Conservation (phyloP, 1,140 invertebrate genomes). For the Trichomalopsis sarcophagae region DNA sequence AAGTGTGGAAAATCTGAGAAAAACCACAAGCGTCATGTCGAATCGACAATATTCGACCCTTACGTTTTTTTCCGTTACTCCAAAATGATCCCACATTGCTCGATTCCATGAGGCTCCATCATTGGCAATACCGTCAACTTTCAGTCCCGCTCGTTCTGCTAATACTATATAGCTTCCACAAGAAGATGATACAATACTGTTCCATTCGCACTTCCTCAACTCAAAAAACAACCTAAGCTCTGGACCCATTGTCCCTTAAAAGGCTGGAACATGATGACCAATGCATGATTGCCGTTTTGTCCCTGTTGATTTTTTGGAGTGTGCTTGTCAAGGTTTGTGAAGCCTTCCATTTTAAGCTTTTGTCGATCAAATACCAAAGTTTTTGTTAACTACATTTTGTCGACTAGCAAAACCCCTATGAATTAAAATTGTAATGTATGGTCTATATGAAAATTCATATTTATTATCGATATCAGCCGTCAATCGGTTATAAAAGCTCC, state of each 20-base stretch:
- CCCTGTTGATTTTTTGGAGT: conserved; percentile 56
- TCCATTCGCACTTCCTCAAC: conserved; percentile 54
- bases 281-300: conserved; percentile 57
- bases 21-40: conserved; percentile 50
- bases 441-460: too few relatives aligned
- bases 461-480: too few relatives aligned
- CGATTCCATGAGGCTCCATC: conserved; percentile 56
- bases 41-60: conserved; percentile 44
- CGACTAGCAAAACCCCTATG: neutral
- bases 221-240: conserved; percentile 57
- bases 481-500: too few relatives aligned
- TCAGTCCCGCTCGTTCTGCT: conserved; percentile 51
- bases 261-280: conserved; percentile 61
- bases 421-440: too few relatives aligned
- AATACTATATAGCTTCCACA: conserved; percentile 53
- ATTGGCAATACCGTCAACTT: conserved; percentile 52
- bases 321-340: conserved; percentile 57
- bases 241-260: conserved; percentile 59
- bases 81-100: conserved; percentile 53
- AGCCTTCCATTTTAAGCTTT: conserved; percentile 50
- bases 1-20: conserved; percentile 53
- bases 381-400: neutral
- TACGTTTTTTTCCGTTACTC: conserved; percentile 25
- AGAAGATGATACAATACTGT: conserved; percentile 57
- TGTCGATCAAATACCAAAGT: neutral